A percentile compares a stretch with the other conserved stretches of the same genome.
phyloP scores from a whole-genome alignment of 2,797 vertebrate genomes.

The Carduelis carduelis region DNA sequence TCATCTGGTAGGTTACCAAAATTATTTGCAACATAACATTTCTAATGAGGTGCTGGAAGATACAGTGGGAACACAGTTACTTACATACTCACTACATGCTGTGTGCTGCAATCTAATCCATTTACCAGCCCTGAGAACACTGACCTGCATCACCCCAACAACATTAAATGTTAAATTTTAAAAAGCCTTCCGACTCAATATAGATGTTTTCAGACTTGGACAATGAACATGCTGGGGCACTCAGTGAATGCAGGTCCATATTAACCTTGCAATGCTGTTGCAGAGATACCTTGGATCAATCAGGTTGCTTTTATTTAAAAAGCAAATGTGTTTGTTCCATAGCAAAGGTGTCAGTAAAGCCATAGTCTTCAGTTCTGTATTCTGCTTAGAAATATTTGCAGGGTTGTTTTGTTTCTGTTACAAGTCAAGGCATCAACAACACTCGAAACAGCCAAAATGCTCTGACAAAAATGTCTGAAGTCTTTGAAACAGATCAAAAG shows the following conservation, averaged over 20 bases:
- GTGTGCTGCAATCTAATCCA: neutral
- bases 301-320: neutral
- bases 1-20: neutral
- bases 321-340: neutral
- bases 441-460: neutral
- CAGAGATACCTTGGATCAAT: neutral
- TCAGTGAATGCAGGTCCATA: neutral
- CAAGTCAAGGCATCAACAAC: neutral
- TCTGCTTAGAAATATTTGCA: neutral
- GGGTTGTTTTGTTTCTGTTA: neutral
- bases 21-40: neutral
- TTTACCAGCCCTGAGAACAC: neutral
- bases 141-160: neutral
- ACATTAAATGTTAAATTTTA: neutral
- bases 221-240: neutral
- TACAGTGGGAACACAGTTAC: neutral
- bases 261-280: neutral
- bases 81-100: neutral
- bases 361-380: neutral
- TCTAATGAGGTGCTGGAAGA: neutral
- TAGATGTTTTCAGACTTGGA: neutral
- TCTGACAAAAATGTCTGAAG: neutral
- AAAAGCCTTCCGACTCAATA: neutral
- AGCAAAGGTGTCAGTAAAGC: neutral
- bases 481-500: conserved; percentile 60